phyloP scores from a whole-genome alignment of 2,113 vertebrate genomes.

The Callipepla squamata region DNA sequence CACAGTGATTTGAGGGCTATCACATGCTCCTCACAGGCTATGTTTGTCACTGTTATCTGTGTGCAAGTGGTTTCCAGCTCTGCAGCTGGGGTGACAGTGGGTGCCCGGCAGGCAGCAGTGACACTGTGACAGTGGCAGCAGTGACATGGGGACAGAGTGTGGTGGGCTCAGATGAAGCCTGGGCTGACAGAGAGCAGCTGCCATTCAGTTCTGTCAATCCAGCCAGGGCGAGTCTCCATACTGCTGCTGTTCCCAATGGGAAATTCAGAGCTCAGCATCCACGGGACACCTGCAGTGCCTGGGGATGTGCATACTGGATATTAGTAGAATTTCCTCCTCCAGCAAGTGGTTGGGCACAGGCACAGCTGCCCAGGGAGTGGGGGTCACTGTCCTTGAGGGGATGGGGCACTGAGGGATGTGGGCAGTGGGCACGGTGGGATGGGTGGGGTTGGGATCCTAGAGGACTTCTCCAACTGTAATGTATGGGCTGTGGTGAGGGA shows the following conservation, averaged over 20 bases:
- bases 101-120: background rate
- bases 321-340: too few relatives aligned
- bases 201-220: background rate
- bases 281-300: accelerated
- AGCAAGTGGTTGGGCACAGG: background rate
- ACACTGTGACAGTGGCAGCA: background rate
- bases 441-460: too few relatives aligned
- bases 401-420: too few relatives aligned
- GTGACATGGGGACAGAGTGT: background rate
- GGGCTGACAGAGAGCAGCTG: accelerated
- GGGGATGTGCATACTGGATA: background rate
- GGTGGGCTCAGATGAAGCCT: background rate
- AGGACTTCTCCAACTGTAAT: too few relatives aligned
- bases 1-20: background rate
- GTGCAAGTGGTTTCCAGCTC: background rate
- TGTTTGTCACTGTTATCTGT: background rate
- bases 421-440: too few relatives aligned
- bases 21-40: background rate
- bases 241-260: background rate
- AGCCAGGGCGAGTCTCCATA: accelerated
- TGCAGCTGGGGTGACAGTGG: background rate
- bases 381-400: too few relatives aligned
- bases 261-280: background rate
- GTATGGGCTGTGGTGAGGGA: accelerated
- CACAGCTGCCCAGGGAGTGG: background rate